Percentiles rank a stretch among this genome's conserved stretches.
These are phyloP conservation scores for Machimus atricapillus DNA, from an alignment of 2,888 invertebrate genomes.

Conservation along the genomic window DNA sequence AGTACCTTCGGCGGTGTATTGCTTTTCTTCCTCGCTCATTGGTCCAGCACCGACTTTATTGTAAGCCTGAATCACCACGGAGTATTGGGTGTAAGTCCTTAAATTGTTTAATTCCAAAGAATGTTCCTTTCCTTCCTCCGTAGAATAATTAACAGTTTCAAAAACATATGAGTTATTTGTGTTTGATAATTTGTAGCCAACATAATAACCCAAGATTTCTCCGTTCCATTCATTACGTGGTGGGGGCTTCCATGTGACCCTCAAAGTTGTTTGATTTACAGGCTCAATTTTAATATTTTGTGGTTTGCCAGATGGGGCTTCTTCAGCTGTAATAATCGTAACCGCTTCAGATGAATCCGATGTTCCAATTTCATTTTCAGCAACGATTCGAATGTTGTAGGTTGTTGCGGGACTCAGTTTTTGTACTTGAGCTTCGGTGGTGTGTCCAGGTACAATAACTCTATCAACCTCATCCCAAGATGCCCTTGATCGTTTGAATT, in stretches of 20 bases:
- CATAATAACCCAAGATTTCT: constrained; percentile 88
- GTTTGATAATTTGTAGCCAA: constrained; percentile 85
- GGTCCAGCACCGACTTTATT: constrained; percentile 95
- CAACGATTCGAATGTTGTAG: constrained; percentile 90
- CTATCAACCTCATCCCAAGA: constrained; percentile 87
- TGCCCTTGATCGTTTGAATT: constrained; percentile 86
- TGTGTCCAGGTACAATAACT: constrained; percentile 87
- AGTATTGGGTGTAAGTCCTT: constrained; percentile 93
- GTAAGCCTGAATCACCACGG: constrained; percentile 94
- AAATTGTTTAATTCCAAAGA: constrained; percentile 81
- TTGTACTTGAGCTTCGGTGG: constrained; percentile 87
- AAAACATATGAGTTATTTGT: constrained; percentile 87
- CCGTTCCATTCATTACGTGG: constrained; percentile 91
- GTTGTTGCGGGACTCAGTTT: constrained; percentile 89
- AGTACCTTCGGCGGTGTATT: constrained; percentile 93
- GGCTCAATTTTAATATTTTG: constrained; percentile 85
- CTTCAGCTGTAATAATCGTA: constrained; percentile 94
- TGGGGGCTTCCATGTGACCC: constrained; percentile 91
- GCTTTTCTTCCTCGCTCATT: constrained; percentile 84
- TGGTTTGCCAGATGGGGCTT: constrained; percentile 84
- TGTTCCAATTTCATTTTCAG: constrained; percentile 92
- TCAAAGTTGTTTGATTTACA: constrained; percentile 83
- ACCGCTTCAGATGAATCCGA: constrained; percentile 92
- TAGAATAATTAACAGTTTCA: constrained; percentile 89
- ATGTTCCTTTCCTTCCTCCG: constrained; percentile 91